phyloP scores from a whole-genome alignment of 2,797 vertebrate genomes.

The Ceryle rudis region DNA sequence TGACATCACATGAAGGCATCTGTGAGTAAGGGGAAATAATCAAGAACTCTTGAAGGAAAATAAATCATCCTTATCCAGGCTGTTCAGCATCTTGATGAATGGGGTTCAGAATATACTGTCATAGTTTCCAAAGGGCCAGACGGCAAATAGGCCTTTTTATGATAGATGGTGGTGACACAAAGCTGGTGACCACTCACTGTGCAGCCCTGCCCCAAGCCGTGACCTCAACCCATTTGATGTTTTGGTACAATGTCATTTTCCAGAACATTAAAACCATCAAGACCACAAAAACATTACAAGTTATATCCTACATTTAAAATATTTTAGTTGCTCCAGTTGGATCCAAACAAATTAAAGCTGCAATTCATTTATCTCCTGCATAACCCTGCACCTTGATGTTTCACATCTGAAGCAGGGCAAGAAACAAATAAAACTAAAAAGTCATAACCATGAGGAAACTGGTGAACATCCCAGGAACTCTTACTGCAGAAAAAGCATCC shows the following conservation, averaged over 20 bases:
- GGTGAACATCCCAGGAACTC: not conserved
- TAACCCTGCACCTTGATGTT: not conserved
- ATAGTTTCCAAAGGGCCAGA: not conserved
- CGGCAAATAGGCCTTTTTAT: not conserved
- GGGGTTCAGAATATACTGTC: not conserved
- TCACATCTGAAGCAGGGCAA: not conserved
- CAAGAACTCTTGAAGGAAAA: not conserved
- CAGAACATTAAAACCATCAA: not conserved
- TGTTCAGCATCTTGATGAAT: not conserved
- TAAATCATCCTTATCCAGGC: not conserved
- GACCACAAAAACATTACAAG: not conserved
- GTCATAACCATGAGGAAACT: not conserved
- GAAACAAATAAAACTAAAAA: not conserved
- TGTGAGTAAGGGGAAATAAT: not conserved
- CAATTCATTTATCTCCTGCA: not conserved
- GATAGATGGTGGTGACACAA: not conserved
- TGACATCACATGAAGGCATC: accelerated
- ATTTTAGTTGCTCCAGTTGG: not conserved
- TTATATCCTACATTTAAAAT: not conserved
- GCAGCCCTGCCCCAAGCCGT: not conserved
- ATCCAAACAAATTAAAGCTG: not conserved
- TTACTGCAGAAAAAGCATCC: not conserved
- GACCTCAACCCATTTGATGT: not conserved
- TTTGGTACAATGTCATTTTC: not conserved
- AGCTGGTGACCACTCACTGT: not conserved